Evolutionary conservation across 2,888 invertebrate genomes (phyloP).

Genomic region (Meteorus colon): DNA sequence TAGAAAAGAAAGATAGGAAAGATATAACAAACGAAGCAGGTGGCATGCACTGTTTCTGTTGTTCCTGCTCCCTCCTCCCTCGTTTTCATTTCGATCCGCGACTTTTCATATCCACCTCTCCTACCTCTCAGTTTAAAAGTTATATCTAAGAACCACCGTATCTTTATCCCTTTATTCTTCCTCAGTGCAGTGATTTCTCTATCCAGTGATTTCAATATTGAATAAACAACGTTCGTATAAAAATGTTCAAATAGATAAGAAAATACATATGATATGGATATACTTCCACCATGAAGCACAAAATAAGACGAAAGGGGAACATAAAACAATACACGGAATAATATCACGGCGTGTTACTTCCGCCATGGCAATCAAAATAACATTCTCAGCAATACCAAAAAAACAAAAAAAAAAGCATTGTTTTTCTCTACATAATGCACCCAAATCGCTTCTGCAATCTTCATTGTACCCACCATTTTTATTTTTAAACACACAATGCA

Average conservation of each 20-base stretch:
- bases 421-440: constrained; percentile 39
- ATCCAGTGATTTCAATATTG: constrained; percentile 18
- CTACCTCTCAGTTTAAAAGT: constrained; percentile 73
- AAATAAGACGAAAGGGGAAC: constrained; percentile 46
- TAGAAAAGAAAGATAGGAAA: constrained; percentile 45
- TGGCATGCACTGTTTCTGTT: constrained; percentile 31
- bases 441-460: constrained; percentile 33
- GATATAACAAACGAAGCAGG: constrained; percentile 24
- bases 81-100: constrained; percentile 30
- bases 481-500: constrained; percentile 45
- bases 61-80: constrained; percentile 35
- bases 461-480: constrained; percentile 27
- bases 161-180: background rate
- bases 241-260: constrained; percentile 17
- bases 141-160: constrained; percentile 45
- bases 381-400: constrained; percentile 30
- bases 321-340: constrained; percentile 44
- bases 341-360: constrained; percentile 15
- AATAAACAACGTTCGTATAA: constrained; percentile 11
- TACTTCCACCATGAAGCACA: constrained; percentile 32
- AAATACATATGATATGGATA: constrained; percentile 28
- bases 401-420: constrained; percentile 19
- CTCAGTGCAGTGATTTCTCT: constrained; percentile 24
- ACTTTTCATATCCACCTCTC: constrained; percentile 56
- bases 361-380: constrained; percentile 38